Base-by-base conservation (phyloP, 2,797 vertebrate species). In the Denticeps clupeoides region DNA sequence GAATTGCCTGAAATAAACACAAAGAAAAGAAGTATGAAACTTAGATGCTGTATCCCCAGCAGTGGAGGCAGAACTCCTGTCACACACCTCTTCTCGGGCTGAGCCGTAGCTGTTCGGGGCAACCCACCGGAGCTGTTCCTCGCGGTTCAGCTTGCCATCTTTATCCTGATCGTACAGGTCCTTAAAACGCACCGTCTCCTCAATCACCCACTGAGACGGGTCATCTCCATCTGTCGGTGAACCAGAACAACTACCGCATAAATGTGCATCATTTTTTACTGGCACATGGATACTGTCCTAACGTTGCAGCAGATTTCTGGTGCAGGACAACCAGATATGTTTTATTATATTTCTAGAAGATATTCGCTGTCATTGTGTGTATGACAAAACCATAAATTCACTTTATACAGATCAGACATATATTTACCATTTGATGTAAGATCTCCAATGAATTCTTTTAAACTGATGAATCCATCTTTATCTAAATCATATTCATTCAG, bases 91-190 rank as follows among this genome's bases (percentile, higher is more conserved):
- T 60, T 97, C 91, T 55, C 89, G 84, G 9, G 94, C 93, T 41
- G 95, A 84, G 1, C 89, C 89, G 32, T 91, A 88, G 52, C 94
- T 96, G 44, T 97, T 98, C 1, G 94, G 93, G 0, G 92, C 89
- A 2, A 97, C 83, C 94, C 94, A 99, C 27, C 85, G 84, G 2
- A 98, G 64, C 49, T 97, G 86, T 70, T 98, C 94, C 1, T 88
- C 83, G 33, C 81, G 73, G 65, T 85, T 69, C 16, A 98, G 79
- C 59, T 72, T 87, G 6, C 90, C 90, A 7, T 98, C 88, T 0
- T 77, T 66, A 56, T 98, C 86, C 63, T 88, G 89, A 73, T 99
- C 94, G 3, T 95, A 97, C 41, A 98, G 87, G 43, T 95, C 90
- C 59, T 83, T 69, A 64, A 98, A 98, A 9, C 92, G 82, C 54